Evolutionary conservation across 1,140 invertebrate species (phyloP).

Genomic region (Drosophila serrata): DNA sequence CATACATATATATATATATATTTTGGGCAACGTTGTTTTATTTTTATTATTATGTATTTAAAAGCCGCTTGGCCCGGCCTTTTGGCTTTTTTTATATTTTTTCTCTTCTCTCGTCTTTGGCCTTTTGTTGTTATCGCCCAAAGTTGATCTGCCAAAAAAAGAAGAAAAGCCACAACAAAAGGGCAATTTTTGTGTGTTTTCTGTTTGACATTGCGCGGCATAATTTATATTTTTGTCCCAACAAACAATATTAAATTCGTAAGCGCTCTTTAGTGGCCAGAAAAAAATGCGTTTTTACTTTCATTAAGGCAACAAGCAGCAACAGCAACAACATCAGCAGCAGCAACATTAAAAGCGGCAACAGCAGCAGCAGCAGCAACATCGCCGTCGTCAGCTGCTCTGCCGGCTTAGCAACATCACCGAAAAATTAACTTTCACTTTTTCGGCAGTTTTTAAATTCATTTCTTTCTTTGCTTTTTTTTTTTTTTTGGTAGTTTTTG

Average conservation of each 20-base stretch:
- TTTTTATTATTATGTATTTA: conserved; percentile 57
- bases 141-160: conserved; percentile 46
- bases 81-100: conserved; percentile 18
- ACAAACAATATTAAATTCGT: conserved; percentile 58
- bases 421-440: conserved; percentile 84
- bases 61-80: conserved; percentile 37
- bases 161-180: conserved; percentile 41
- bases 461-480: conserved; percentile 74
- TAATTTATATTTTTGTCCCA: conserved; percentile 64
- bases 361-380: conserved; percentile 18
- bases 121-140: conserved; percentile 60
- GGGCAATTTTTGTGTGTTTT: conserved; percentile 52
- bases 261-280: conserved; percentile 57
- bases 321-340: conserved; percentile 8
- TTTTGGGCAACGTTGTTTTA: conserved; percentile 40
- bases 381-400: conserved; percentile 35
- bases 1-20: conserved; percentile 48
- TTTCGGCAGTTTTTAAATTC: conserved; percentile 85
- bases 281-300: conserved; percentile 84
- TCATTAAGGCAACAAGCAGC: conserved; percentile 57
- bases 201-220: conserved; percentile 64
- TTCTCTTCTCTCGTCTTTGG: conserved; percentile 28
- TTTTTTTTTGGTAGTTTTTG: conserved; percentile 46
- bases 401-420: conserved; percentile 76
- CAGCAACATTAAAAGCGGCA: conserved; percentile 9